These are phyloP conservation scores for Carterocephalus palaemon DNA, from an alignment of 2,888 invertebrate species.

Conservation along the genomic window DNA sequence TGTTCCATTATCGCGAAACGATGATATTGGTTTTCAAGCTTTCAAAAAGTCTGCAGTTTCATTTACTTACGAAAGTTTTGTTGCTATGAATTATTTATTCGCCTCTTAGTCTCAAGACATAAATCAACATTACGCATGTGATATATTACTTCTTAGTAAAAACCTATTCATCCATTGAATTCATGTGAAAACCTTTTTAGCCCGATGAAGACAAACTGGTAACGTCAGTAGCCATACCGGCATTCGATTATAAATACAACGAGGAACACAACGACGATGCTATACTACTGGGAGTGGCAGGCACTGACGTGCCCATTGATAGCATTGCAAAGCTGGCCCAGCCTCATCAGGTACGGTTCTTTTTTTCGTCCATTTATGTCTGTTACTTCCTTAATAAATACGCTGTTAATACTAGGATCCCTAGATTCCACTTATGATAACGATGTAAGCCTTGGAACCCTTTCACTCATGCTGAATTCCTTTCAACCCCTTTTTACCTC, in stretches of 20 bases:
- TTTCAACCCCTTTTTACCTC: too few relatives aligned
- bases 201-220: constrained; percentile 83
- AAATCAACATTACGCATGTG: constrained; percentile 6
- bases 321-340: constrained; percentile 94
- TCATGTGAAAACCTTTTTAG: constrained; percentile 38
- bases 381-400: too few relatives aligned
- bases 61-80: too few relatives aligned
- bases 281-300: constrained; percentile 94
- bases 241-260: constrained; percentile 87
- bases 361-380: background rate
- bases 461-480: too few relatives aligned
- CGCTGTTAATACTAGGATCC: too few relatives aligned
- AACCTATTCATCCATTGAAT: background rate
- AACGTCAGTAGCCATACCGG: constrained; percentile 95
- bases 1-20: too few relatives aligned
- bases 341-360: constrained; percentile 86
- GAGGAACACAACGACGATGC: constrained; percentile 81
- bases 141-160: constrained; percentile 14
- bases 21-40: too few relatives aligned
- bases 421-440: too few relatives aligned
- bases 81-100: too few relatives aligned
- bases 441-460: too few relatives aligned
- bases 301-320: constrained; percentile 95
- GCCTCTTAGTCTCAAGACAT: background rate
- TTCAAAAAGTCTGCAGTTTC: too few relatives aligned